Base-by-base conservation (phyloP, 2,113 vertebrate genomes). In the Madoqua kirkii region DNA sequence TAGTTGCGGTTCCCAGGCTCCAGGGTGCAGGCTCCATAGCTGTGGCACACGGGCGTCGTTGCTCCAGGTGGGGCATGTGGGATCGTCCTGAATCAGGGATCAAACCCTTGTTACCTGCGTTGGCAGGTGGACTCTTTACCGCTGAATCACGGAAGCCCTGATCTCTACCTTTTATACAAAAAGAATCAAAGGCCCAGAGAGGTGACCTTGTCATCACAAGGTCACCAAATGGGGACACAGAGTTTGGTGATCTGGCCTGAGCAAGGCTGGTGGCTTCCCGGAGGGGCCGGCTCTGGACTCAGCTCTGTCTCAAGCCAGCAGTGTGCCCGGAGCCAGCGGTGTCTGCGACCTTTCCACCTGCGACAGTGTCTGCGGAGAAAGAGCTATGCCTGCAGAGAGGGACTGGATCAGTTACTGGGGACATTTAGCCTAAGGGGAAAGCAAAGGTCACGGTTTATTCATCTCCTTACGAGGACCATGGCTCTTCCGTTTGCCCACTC, bases 391-490 rank as follows among this genome's bases (percentile, higher is more conserved):
- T 27, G 79, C 52, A n/a, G 19, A 12, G 81, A 83, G 84, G 86
- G 92, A 40, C 79, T 91, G 67, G 91, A 84, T 45, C 67, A 15
- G 33, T 19, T 74, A 33, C 45, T 27, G 60, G 52, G 48, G 78
- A 83, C 33, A 27, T 48, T 95, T 27, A 94, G 85, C 88, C 93
- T 93, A 43, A 89, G 60, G 43, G 71, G 60, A 93, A 96, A 97
- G 52, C 91, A 84, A 81, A 96, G 82, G 60, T 96, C 91, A 78
- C 1, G 3, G 78, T 54, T 82, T 48, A 90, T 14, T 96, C 88
- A 52, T 95, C 90, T 92, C 45, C 82, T 91, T 55, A 93, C 40
- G 27, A 40, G 36, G 59, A 76, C 87, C 19, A 5, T 82, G 89
- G 67, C 27, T 90, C 36, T n/a, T 76, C 78, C 27, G 31, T 91